Conservation (phyloP, 1,140 invertebrate species). For the Globodera rostochiensis region DNA sequence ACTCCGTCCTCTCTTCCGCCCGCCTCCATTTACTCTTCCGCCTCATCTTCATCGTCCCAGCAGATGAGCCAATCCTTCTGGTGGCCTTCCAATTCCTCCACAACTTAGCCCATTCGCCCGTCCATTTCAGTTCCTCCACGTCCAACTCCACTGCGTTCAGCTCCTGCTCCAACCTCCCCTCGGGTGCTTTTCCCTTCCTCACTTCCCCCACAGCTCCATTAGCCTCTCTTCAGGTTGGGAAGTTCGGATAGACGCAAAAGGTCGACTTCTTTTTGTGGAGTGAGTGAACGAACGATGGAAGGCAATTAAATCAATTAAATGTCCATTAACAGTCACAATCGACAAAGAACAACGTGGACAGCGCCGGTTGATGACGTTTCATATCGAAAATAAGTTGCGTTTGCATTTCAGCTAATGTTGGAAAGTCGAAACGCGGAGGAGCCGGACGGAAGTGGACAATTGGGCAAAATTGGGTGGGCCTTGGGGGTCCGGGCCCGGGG, state of each 20-base stretch:
- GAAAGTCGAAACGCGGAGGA: neutral
- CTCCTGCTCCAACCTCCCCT: conserved; percentile 22
- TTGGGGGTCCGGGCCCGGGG: too few relatives aligned
- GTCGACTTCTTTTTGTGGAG: conserved; percentile 83
- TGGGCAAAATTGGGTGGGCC: neutral
- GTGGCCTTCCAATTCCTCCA: neutral
- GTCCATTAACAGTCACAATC: conserved; percentile 76
- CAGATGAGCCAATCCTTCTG: conserved; percentile 1
- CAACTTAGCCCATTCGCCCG: neutral
- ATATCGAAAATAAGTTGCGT: neutral
- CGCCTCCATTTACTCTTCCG: neutral
- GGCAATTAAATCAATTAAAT: neutral
- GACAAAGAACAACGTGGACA: conserved; percentile 88
- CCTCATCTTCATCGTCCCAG: conserved; percentile 10
- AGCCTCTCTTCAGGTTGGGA: conserved; percentile 74
- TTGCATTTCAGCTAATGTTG: conserved; percentile 13
- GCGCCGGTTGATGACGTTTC: conserved; percentile 70
- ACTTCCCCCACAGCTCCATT: neutral
- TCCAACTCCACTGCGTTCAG: conserved; percentile 6
- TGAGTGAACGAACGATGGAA: neutral
- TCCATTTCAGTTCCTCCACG: neutral
- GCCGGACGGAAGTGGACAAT: neutral
- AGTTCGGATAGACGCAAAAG: conserved; percentile 86
- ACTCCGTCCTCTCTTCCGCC: neutral
- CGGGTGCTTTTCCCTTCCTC: conserved; percentile 11